phyloP scores from a whole-genome alignment of 1,140 invertebrate genomes.

The Zaprionus tsacasi region DNA sequence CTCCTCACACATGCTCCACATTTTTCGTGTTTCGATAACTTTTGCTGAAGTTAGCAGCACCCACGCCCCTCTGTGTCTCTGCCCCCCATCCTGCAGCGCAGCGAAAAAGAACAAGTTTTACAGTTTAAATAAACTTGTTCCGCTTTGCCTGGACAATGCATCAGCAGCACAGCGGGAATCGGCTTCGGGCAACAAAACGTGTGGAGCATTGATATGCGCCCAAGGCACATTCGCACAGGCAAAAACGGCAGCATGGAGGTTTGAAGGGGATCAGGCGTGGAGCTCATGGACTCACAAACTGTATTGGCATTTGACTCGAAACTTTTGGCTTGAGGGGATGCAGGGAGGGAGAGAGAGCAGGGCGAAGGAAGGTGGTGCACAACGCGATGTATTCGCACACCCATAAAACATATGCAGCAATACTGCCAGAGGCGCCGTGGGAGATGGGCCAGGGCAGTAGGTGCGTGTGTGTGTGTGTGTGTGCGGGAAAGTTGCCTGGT shows the following conservation, averaged over 20 bases:
- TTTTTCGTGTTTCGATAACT: conserved; percentile 72
- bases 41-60: conserved; percentile 45
- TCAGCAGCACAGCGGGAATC: conserved; percentile 12
- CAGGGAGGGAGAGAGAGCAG: background rate
- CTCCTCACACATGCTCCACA: conserved; percentile 33
- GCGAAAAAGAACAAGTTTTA: conserved; percentile 60
- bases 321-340: conserved; percentile 60
- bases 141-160: conserved; percentile 66
- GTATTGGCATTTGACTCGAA: conserved; percentile 81
- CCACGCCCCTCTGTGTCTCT: background rate
- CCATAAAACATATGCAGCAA: conserved; percentile 54
- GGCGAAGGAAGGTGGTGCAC: no score
- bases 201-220: conserved; percentile 73
- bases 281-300: conserved; percentile 57
- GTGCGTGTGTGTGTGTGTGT: background rate
- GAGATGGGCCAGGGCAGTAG: background rate
- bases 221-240: conserved; percentile 45
- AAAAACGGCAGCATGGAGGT: background rate
- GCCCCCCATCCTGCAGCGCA: background rate
- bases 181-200: conserved; percentile 52
- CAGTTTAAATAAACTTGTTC: conserved; percentile 82
- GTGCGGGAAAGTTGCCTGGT: conserved; percentile 19
- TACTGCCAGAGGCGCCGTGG: conserved; percentile 16
- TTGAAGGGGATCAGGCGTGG: conserved; percentile 21
- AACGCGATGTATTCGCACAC: conserved; percentile 9